phyloP scores from a whole-genome alignment of 2,797 vertebrate genomes.

The Dendrocincla fuliginosa region DNA sequence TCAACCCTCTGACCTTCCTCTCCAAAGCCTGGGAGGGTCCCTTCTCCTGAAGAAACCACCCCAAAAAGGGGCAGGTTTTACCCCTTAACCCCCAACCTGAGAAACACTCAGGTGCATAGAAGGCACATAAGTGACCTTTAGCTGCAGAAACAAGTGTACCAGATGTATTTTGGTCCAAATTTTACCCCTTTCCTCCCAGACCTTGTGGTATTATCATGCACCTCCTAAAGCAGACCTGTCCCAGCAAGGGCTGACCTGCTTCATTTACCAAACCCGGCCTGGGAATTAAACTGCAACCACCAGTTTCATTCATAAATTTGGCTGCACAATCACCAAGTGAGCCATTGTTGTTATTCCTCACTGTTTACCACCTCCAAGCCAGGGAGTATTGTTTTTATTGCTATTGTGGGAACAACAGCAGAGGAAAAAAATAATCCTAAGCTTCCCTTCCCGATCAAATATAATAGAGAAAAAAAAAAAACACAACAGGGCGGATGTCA shows the following conservation, averaged over 20 bases:
- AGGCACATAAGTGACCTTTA: neutral
- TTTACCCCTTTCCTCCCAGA: neutral
- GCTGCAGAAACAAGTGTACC: neutral
- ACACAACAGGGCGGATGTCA: neutral
- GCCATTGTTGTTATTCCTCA: conserved; percentile 47
- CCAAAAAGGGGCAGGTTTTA: neutral
- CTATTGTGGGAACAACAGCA: conserved; percentile 51
- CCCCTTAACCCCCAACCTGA: neutral
- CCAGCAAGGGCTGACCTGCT: neutral
- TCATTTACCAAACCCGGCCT: neutral
- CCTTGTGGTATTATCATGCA: neutral
- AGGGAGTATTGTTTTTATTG: conserved; percentile 65
- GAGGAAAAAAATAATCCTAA: neutral
- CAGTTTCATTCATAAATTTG: conserved; percentile 48
- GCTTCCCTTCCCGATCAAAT: conserved; percentile 44
- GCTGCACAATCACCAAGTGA: neutral
- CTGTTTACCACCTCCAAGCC: neutral
- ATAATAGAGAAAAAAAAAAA: neutral
- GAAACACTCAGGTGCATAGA: neutral
- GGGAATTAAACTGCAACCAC: neutral
- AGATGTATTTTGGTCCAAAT: neutral
- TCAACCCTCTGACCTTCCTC: neutral
- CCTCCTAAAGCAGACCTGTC: neutral
- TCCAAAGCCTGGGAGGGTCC: neutral
- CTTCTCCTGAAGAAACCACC: neutral